A percentile compares a stretch with the other conserved stretches of the same genome.
Conservation (phyloP, 2,888 invertebrate species). For the Synanthedon myopaeformis region DNA sequence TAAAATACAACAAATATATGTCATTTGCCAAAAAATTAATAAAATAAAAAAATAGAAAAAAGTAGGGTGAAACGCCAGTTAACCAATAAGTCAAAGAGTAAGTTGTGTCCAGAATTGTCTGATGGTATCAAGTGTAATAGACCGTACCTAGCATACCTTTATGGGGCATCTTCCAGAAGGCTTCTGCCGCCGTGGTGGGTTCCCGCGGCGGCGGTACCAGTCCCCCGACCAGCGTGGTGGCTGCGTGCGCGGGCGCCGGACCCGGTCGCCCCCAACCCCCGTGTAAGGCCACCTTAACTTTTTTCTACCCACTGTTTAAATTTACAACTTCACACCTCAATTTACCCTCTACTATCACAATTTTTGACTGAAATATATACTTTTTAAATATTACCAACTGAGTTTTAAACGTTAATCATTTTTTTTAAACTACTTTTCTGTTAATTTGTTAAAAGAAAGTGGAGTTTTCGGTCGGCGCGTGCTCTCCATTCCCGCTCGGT, state of each 20-base stretch:
- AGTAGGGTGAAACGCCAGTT: too few species aligned
- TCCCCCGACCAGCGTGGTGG: constrained; percentile 74
- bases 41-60: too few species aligned
- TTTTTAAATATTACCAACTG: too few species aligned
- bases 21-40: too few species aligned
- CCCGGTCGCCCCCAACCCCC: constrained; percentile 74
- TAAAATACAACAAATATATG: too few species aligned
- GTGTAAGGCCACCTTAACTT: constrained; percentile 63
- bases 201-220: constrained; percentile 79
- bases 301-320: constrained; percentile 18
- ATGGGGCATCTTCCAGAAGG: constrained; percentile 90
- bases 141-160: constrained; percentile 71
- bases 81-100: too few species aligned
- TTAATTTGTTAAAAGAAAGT: neutral
- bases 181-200: constrained; percentile 77
- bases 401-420: too few species aligned
- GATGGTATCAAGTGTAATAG: neutral
- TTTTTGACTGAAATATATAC: constrained; percentile 13
- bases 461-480: neutral
- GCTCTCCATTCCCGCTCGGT: constrained; percentile 8
- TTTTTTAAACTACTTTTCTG: too few species aligned
- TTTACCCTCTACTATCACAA: neutral
- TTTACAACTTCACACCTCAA: constrained; percentile 10
- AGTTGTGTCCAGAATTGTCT: neutral
- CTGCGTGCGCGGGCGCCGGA: constrained; percentile 68